phyloP scores from a whole-genome alignment of 30 jellyfish, hydroid and myxozoan species.

The Mastigias papua region DNA sequence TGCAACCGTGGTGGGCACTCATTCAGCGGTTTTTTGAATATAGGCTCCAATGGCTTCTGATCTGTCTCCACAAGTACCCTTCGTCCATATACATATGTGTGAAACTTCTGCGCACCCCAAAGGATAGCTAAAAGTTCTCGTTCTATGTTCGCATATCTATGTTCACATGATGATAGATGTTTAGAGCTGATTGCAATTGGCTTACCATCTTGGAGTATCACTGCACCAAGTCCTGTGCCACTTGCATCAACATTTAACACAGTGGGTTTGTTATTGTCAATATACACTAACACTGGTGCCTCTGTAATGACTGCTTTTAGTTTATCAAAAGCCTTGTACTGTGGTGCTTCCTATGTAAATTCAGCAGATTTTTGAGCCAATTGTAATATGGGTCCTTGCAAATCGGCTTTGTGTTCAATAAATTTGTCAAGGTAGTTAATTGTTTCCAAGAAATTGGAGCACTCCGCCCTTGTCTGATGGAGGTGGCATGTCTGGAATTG shows the following conservation, averaged over 20 bases:
- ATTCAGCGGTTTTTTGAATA: neutral
- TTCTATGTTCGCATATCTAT: neutral
- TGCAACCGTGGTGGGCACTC: too few species aligned
- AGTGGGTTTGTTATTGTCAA: neutral
- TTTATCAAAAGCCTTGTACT: too few species aligned
- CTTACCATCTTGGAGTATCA: too few species aligned
- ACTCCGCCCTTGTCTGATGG: slow-evolving; percentile 38
- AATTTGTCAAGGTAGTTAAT: too few species aligned
- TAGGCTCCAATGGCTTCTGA: slow-evolving; percentile 54
- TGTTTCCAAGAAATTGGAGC: too few species aligned
- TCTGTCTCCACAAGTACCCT: too few species aligned
- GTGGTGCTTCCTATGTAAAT: neutral
- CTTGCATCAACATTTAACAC: too few species aligned
- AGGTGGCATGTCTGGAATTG: neutral
- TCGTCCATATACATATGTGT: too few species aligned
- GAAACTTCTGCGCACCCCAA: neutral
- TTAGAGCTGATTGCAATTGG: too few species aligned
- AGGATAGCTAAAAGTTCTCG: neutral
- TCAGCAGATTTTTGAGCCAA: neutral
- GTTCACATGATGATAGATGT: neutral
- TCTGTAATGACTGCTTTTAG: neutral
- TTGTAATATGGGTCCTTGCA: neutral
- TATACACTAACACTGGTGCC: neutral
- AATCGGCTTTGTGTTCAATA: too few species aligned
- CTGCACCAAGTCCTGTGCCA: too few species aligned